Evolutionary conservation across 2,888 invertebrate genomes (phyloP).

Genomic region (Nemotelus nigrinus): DNA sequence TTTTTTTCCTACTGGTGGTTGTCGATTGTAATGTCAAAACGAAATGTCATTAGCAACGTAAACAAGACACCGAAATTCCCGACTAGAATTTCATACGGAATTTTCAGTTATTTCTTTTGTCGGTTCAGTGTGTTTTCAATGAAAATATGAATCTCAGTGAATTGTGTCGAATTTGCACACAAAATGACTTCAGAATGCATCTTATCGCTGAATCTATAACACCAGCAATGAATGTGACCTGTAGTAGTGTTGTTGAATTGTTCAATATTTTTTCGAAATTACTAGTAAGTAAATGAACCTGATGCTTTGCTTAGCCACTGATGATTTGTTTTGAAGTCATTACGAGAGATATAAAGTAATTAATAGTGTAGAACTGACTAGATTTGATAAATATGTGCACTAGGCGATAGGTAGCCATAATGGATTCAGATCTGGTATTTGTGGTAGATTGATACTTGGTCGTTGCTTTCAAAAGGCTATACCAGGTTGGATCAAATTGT

Average conservation of each 20-base stretch:
- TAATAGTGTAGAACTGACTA: too few relatives aligned
- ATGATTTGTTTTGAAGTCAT: too few relatives aligned
- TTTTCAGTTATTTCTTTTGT: neutral
- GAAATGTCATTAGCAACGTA: conserved; percentile 36
- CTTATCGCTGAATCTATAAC: conserved; percentile 27
- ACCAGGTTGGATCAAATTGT: too few relatives aligned
- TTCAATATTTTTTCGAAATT: conserved; percentile 26
- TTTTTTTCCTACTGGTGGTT: neutral
- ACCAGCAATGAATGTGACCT: conserved; percentile 25
- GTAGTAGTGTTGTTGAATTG: conserved; percentile 33
- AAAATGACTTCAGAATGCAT: conserved; percentile 18
- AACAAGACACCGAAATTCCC: conserved; percentile 20
- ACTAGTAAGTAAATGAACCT: conserved; percentile 2
- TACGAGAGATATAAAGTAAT: too few relatives aligned
- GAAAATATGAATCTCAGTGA: conserved; percentile 25
- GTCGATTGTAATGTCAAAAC: conserved; percentile 16
- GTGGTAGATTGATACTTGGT: too few relatives aligned
- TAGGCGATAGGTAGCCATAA: too few relatives aligned
- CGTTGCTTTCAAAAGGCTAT: too few relatives aligned
- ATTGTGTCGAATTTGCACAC: conserved; percentile 26
- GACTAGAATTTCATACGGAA: neutral
- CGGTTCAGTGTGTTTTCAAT: neutral
- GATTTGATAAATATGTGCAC: too few relatives aligned
- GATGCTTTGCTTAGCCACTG: too few relatives aligned
- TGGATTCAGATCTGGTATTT: too few relatives aligned